These are phyloP conservation scores for Clarias pachynema DNA, from an alignment of 2,797 vertebrate genomes.

Conservation along the genomic window DNA sequence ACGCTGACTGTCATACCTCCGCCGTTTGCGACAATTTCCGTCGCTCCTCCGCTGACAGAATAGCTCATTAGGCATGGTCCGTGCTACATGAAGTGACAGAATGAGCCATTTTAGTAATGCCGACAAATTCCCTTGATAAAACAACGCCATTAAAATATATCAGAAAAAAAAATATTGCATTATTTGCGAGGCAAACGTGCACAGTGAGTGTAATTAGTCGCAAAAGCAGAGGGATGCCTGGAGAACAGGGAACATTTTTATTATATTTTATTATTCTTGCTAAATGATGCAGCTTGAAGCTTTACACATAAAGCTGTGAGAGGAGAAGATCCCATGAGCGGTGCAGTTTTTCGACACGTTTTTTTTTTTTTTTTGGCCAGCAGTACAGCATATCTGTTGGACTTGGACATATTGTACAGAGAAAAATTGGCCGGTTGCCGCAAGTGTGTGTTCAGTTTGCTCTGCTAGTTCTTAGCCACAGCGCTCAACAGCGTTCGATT, in stretches of 20 bases:
- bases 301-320: conserved; percentile 7
- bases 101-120: conserved; percentile 49
- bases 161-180: conserved; percentile 29
- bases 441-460: conserved; percentile 26
- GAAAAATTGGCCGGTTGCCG: conserved; percentile 38
- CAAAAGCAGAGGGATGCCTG: conserved; percentile 10
- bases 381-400: conserved; percentile 22
- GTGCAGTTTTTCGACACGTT: conserved; percentile 10
- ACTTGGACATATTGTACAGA: conserved; percentile 35
- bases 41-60: conserved; percentile 47
- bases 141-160: conserved; percentile 48
- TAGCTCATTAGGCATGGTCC: conserved; percentile 58
- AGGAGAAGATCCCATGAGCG: conserved; percentile 25
- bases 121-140: conserved; percentile 57
- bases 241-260: background rate
- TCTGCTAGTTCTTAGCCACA: conserved; percentile 19
- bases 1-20: conserved; percentile 44
- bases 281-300: conserved; percentile 22
- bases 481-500: conserved; percentile 18
- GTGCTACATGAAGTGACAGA: conserved; percentile 51
- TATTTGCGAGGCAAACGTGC: conserved; percentile 36
- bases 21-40: conserved; percentile 47
- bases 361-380: conserved; percentile 20
- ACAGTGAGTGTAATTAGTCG: conserved; percentile 34
- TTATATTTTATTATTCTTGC: conserved; percentile 14